These are phyloP conservation scores for Drosophila lacicola DNA, from an alignment of 2,888 invertebrate genomes.

Conservation along the genomic window DNA sequence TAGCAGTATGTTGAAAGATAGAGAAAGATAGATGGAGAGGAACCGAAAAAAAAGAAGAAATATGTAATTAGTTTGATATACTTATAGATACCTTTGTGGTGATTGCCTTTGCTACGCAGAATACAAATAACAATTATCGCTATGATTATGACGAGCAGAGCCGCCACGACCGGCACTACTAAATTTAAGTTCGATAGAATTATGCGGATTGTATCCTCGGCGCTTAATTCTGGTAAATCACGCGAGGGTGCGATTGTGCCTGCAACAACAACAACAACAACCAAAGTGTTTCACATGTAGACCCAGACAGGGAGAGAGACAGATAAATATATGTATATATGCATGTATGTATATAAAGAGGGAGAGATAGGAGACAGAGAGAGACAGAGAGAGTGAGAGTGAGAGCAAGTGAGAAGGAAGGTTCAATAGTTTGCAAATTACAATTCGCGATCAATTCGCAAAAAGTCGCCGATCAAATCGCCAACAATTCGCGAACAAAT, in stretches of 20 bases:
- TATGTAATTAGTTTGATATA: conserved; percentile 74
- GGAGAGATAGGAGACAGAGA: conserved; percentile 10
- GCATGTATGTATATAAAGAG: conserved; percentile 9
- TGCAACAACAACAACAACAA: conserved; percentile 89
- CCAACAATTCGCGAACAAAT: conserved; percentile 2
- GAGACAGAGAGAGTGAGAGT: conserved; percentile 19
- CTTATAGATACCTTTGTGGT: conserved; percentile 91
- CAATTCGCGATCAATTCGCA: not conserved
- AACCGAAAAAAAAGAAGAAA: conserved; percentile 61
- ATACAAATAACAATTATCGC: conserved; percentile 97
- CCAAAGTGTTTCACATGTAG: conserved; percentile 68
- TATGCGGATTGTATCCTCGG: conserved; percentile 94
- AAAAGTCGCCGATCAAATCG: not conserved
- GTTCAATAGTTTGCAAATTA: not conserved
- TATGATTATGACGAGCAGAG: conserved; percentile 95
- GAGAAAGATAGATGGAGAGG: conserved; percentile 48
- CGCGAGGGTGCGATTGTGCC: conserved; percentile 97
- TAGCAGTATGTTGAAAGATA: conserved; percentile 37
- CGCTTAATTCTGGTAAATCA: conserved; percentile 91
- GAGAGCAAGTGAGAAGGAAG: not conserved
- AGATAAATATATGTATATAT: conserved; percentile 30
- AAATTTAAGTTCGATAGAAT: conserved; percentile 96
- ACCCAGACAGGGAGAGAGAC: conserved; percentile 35
- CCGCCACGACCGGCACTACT: conserved; percentile 96
- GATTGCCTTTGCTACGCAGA: conserved; percentile 93